Evolutionary conservation across 2,888 invertebrate species (phyloP).

Genomic region (Napeogenes sylphis): DNA sequence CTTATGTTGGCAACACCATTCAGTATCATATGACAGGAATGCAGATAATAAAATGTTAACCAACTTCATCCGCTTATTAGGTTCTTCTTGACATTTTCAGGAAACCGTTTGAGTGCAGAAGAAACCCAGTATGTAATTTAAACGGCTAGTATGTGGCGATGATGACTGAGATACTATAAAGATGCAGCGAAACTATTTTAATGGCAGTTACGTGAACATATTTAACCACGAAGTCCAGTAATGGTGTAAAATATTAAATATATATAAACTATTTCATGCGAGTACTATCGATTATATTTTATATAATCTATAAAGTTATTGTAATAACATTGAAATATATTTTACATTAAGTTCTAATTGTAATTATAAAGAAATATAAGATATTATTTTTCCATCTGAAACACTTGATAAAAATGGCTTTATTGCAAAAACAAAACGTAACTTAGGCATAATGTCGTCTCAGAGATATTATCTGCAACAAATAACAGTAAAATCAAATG

Average conservation of each 20-base stretch:
- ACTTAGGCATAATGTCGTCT: conserved; percentile 23
- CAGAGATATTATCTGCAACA: conserved; percentile 24
- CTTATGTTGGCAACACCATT: background rate
- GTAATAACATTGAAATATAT: no score
- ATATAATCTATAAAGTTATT: no score
- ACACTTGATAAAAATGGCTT: background rate
- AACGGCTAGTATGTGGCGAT: conserved; percentile 35
- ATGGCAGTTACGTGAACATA: conserved; percentile 41
- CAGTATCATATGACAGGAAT: conserved; percentile 2
- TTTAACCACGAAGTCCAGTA: conserved; percentile 29
- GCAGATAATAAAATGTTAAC: conserved; percentile 10
- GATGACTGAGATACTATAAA: conserved; percentile 27
- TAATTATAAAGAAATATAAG: no score
- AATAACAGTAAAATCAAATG: conserved; percentile 38
- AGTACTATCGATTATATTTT: no score
- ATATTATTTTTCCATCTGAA: no score
- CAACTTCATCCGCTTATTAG: conserved; percentile 10
- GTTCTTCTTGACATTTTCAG: conserved; percentile 12
- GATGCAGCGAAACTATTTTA: conserved; percentile 40
- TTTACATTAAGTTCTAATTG: no score
- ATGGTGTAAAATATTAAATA: conserved; percentile 5
- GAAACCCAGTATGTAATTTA: conserved; percentile 32
- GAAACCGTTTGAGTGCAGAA: conserved; percentile 34
- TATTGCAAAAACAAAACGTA: conserved; percentile 15
- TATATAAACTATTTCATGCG: no score